Conservation (phyloP, 2,797 vertebrate species). For the Schizothorax lantsangensis region DNA sequence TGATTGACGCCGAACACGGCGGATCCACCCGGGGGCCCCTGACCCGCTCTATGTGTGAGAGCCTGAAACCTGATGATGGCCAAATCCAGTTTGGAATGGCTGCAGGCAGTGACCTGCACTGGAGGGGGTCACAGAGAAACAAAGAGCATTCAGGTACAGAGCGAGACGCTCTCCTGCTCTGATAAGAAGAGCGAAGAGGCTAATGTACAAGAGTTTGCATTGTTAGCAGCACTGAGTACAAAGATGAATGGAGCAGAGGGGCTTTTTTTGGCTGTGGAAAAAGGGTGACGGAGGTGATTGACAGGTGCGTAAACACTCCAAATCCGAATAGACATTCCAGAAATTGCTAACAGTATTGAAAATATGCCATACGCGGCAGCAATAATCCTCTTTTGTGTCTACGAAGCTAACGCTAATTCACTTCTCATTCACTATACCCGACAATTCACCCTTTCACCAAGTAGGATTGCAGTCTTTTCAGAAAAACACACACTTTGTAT, state of each 20-base stretch:
- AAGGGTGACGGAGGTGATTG: constrained; percentile 61
- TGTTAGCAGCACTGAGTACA: constrained; percentile 62
- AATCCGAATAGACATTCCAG: constrained; percentile 75
- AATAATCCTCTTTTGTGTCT: constrained; percentile 74
- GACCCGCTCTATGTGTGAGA: constrained; percentile 58
- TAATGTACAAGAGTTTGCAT: constrained; percentile 73
- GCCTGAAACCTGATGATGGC: constrained; percentile 76
- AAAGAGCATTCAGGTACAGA: constrained; percentile 82
- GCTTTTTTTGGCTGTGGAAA: constrained; percentile 31
- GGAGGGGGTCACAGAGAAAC: constrained; percentile 72
- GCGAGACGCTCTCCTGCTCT: constrained; percentile 71
- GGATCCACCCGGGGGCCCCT: constrained; percentile 49
- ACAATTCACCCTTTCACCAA: constrained; percentile 30
- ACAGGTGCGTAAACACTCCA: constrained; percentile 79
- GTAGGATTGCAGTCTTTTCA: background rate
- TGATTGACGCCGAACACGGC: constrained; percentile 56
- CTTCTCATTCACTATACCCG: constrained; percentile 58
- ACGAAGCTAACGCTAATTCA: constrained; percentile 71
- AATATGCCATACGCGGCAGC: constrained; percentile 67
- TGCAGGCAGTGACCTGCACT: constrained; percentile 75
- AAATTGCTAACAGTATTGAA: constrained; percentile 72
- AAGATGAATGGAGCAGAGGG: constrained; percentile 56
- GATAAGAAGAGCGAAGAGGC: constrained; percentile 70
- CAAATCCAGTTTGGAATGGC: constrained; percentile 76
- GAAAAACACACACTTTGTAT: background rate